Evolutionary conservation across 2,113 vertebrate genomes (phyloP).

Genomic region (Heteronetta atricapilla): DNA sequence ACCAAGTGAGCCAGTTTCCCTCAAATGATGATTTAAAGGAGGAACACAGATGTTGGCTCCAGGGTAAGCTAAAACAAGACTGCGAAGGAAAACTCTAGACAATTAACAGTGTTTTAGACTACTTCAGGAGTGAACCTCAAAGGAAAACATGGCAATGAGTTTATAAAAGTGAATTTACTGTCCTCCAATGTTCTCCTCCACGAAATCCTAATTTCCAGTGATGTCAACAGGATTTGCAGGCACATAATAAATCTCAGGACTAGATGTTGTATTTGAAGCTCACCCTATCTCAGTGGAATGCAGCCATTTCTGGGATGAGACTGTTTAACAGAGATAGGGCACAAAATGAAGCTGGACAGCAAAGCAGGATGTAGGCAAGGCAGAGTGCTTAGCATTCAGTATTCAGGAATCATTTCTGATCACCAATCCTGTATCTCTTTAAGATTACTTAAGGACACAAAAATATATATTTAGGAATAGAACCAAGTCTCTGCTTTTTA

Average conservation of each 20-base stretch:
- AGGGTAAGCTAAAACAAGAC: not conserved
- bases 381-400: not conserved
- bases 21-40: constrained; percentile 39
- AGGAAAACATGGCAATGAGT: not conserved
- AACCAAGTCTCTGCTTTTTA: not conserved
- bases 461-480: not conserved
- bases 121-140: not conserved
- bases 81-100: constrained; percentile 6
- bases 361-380: not conserved
- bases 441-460: not conserved
- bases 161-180: constrained; percentile 1
- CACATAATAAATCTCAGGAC: not conserved
- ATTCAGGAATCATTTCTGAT: not conserved
- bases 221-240: not conserved
- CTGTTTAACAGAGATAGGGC: not conserved
- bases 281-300: not conserved
- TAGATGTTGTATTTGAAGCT: not conserved
- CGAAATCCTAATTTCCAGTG: not conserved
- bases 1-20: constrained; percentile 17
- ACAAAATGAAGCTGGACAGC: not conserved
- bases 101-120: not conserved
- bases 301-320: not conserved
- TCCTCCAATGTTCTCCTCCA: not conserved
- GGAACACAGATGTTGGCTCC: constrained; percentile 5
- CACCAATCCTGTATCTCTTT: not conserved